These are phyloP conservation scores for Deilephila porcellus DNA, from an alignment of 2,888 invertebrate species.

Conservation along the genomic window DNA sequence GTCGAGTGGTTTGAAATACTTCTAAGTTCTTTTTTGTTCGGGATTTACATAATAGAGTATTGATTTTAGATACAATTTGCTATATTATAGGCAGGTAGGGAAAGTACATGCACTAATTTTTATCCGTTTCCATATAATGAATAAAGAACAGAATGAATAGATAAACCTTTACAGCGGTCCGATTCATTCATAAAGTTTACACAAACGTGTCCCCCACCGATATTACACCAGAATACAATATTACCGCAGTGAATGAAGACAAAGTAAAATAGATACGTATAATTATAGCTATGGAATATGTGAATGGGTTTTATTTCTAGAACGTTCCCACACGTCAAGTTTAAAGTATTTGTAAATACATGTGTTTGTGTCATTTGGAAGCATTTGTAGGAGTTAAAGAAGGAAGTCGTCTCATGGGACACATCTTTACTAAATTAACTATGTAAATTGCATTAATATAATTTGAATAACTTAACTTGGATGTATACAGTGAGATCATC, in stretches of 20 bases:
- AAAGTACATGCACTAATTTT: not conserved
- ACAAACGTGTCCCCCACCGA: not conserved
- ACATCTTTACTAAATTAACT: not conserved
- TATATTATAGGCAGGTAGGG: not conserved
- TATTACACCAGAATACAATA: not conserved
- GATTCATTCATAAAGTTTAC: too few relatives aligned
- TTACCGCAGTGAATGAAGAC: not conserved
- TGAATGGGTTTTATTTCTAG: slow-evolving; percentile 42
- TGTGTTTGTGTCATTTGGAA: slow-evolving; percentile 44
- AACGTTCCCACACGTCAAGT: slow-evolving; percentile 49
- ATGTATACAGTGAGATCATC: not conserved
- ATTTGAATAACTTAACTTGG: not conserved
- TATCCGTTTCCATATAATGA: not conserved
- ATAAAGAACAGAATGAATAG: not conserved
- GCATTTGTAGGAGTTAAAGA: slow-evolving; percentile 8
- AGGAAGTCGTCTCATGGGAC: slow-evolving; percentile 33
- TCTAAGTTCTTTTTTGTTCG: not conserved
- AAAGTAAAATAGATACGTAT: not conserved
- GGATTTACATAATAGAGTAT: too few relatives aligned
- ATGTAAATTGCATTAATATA: not conserved
- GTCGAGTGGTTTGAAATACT: not conserved
- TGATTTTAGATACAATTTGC: not conserved
- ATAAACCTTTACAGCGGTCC: too few relatives aligned
- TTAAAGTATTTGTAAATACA: slow-evolving; percentile 36
- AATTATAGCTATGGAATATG: not conserved